Evolutionary conservation across 2,888 invertebrate genomes (phyloP), one percentile per base, ranked within the genome.

Genomic region (Bedellia somnulentella): DNA sequence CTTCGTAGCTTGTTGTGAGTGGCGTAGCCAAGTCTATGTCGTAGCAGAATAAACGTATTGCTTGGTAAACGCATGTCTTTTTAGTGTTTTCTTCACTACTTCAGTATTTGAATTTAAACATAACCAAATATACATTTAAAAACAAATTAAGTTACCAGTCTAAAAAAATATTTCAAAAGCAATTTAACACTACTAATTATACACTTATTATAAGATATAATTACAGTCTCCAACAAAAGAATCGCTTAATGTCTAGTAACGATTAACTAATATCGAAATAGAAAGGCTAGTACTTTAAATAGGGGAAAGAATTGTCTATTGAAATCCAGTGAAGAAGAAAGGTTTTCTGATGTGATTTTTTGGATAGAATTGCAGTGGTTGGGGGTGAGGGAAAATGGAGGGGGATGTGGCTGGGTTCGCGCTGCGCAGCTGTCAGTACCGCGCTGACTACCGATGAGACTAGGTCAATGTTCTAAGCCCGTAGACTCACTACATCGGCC

Each of bases 381-480:
- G 30, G 33, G 37, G 41, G n/a, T n/a, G n/a, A n/a, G n/a, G n/a
- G n/a, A n/a, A n/a, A n/a, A n/a, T n/a, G 44, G 37, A 42, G 45
- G 11, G 46, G 49, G 43, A 36, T 37, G 16, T 36, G 16, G 41
- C 34, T 39, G 38, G 22, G 55, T 47, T 47, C 52, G 59, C 56
- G 58, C 50, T 66, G 68, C 68, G 59, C 64, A 70, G 70, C 67
- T 61, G 52, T 57, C 62, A 70, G 73, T 71, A 40, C 44, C 52
- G 43, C 44, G 51, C 53, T 52, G 52, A 46, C 44, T 45, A 53
- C 47, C 54, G n/a, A n/a, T n/a, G n/a, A n/a, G n/a, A n/a, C n/a
- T n/a, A n/a, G n/a, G 51, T 32, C 40, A 15, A 17, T 10, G 16
- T 10, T 6, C 5, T 16, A 5, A n/a, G 41, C 40, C 46, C 37